Percentiles rank a stretch among this genome's conserved stretches.
Conservation (phyloP, 1,140 invertebrate genomes). For the Pantala flavescens region DNA sequence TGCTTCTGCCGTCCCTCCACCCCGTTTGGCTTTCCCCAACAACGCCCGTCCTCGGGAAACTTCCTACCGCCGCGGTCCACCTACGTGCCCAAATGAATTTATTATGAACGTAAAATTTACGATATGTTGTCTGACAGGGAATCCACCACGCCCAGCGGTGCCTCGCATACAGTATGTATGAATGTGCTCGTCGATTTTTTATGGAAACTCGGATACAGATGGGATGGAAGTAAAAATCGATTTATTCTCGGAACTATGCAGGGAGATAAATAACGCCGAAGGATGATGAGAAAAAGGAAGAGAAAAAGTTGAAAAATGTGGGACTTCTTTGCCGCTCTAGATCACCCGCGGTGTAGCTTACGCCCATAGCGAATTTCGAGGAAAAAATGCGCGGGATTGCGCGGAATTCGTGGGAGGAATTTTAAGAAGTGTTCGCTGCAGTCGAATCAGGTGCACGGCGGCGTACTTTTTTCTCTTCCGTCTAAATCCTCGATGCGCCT, state of each 20-base stretch:
- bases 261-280: background rate
- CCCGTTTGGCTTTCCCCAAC: background rate
- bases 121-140: background rate
- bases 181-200: background rate
- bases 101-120: conserved; percentile 4
- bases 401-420: too few relatives aligned
- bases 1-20: background rate
- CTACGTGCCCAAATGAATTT: conserved; percentile 1
- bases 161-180: background rate
- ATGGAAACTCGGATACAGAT: background rate
- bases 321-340: too few relatives aligned
- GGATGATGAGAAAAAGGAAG: too few relatives aligned
- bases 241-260: background rate
- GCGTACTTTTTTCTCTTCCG: too few relatives aligned
- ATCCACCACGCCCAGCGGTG: background rate
- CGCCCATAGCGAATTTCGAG: too few relatives aligned
- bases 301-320: too few relatives aligned
- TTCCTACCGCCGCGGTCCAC: background rate
- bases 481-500: too few relatives aligned
- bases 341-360: too few relatives aligned
- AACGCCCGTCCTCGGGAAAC: background rate
- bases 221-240: background rate
- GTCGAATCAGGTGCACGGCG: too few relatives aligned
- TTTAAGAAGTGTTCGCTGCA: too few relatives aligned
- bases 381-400: too few relatives aligned